Evolutionary conservation across 1,140 invertebrate genomes (phyloP), one percentile per base, ranked within the genome.

Genomic region (Octopus sinensis): DNA sequence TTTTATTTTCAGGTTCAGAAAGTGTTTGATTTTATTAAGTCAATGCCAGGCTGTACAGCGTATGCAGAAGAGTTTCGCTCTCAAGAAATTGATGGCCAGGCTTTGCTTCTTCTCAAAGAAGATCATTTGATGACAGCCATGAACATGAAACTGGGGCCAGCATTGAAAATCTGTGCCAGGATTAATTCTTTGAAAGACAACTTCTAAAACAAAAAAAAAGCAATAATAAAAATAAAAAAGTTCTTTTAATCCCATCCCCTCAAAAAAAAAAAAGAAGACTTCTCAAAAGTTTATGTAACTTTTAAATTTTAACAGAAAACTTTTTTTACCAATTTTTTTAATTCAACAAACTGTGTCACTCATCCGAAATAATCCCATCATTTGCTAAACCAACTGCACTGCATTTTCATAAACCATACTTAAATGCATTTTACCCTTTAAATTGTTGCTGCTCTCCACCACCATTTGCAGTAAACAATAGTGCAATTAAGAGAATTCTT

Each of bases 11-110:
- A 90, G 89, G 92, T 92, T 17, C 86, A 90, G 75, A 92, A 93
- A 79, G 92, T 93, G n/a, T 91, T 91, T 79, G 95, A 97, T 73
- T 98, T 97, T 86, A 95, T 98, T 82, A 93, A 94, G 81, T 95
- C 94, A 84, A 92, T 98, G 81, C 95, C 95, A 0, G 97, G 96
- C 0, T 98, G 97, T 89, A 93, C 94, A 2, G 95, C 96, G 86
- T 98, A 98, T 88, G 97, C 96, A 0, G 96, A 98, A 88, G 97
- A 98, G 89, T 99, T 99, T 92, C 93, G 95, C 1, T 94, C 95
- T 79, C 96, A 98, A 89, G 97, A 98, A 91, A 98, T 99, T 84
- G 97, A 98, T 88, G 97, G 97, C 0, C 96, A 98, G 88, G 97
- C 97, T 6, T 90, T 99, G 43, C 93, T 98, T 92, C 91, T 98